A percentile compares a stretch with the other conserved stretches of the same genome.
phyloP scores from a whole-genome alignment of 2,113 vertebrate genomes.

The Merops nubicus region DNA sequence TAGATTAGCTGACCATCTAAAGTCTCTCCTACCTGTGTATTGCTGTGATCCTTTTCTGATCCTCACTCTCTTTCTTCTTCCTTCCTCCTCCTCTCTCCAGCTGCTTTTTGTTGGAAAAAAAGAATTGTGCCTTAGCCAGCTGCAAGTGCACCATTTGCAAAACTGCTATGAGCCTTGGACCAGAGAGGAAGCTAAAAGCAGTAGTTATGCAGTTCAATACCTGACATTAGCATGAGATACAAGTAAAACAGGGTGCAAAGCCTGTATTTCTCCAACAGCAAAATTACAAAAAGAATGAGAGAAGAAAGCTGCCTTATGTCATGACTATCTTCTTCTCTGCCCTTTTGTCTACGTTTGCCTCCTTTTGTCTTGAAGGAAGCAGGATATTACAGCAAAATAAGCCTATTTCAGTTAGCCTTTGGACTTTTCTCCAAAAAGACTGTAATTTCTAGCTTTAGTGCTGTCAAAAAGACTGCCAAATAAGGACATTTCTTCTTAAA shows the following conservation, averaged over 20 bases:
- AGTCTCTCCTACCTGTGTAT: not conserved
- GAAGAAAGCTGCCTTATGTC: not conserved
- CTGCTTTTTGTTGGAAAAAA: not conserved
- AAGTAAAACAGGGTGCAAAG: not conserved
- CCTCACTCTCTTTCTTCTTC: not conserved
- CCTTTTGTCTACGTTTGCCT: not conserved
- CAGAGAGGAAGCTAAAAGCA: not conserved
- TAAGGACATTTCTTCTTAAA: not conserved
- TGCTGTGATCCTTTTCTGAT: not conserved
- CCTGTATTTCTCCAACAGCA: not conserved
- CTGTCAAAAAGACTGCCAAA: not conserved
- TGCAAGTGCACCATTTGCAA: not conserved
- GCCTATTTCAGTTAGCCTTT: not conserved
- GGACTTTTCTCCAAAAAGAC: not conserved
- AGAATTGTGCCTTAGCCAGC: not conserved
- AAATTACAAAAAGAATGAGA: not conserved
- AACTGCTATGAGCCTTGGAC: not conserved
- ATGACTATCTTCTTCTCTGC: not conserved
- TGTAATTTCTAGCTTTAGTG: not conserved
- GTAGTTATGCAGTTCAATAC: not conserved
- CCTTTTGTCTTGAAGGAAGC: not conserved
- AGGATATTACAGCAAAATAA: not conserved
- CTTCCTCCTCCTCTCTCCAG: not conserved
- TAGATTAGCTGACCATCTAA: not conserved
- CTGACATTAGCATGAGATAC: not conserved